Evolutionary conservation across 2,888 invertebrate species (phyloP).

Genomic region (Spodoptera littoralis): DNA sequence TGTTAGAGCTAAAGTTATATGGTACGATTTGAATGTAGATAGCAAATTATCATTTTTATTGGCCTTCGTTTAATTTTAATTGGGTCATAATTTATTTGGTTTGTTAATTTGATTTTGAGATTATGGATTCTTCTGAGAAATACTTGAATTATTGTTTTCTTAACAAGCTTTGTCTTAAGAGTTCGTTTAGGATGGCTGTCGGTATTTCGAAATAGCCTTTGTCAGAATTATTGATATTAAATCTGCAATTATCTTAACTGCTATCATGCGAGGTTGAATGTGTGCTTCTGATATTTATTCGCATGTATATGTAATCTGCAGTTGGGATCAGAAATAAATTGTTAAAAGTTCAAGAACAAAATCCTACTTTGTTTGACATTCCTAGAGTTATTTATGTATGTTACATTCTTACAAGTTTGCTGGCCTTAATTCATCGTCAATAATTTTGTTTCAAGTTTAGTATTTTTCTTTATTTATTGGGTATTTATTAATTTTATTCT

Average conservation of each 20-base stretch:
- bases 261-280: slow-evolving; percentile 35
- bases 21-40: slow-evolving; percentile 7
- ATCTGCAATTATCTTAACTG: slow-evolving; percentile 38
- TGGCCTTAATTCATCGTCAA: slow-evolving; percentile 31
- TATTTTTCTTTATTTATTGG: neutral
- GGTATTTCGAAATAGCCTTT: slow-evolving; percentile 28
- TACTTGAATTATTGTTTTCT: slow-evolving; percentile 5
- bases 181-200: slow-evolving; percentile 4
- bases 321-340: slow-evolving; percentile 54
- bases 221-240: slow-evolving; percentile 41
- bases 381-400: slow-evolving; percentile 39
- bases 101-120: slow-evolving; percentile 27
- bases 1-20: slow-evolving; percentile 1
- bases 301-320: slow-evolving; percentile 37
- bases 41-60: slow-evolving; percentile 29
- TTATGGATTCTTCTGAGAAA: slow-evolving; percentile 15
- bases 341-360: slow-evolving; percentile 56
- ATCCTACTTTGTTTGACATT: slow-evolving; percentile 50
- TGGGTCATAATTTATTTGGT: slow-evolving; percentile 24
- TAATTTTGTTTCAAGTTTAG: slow-evolving; percentile 12
- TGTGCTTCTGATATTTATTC: slow-evolving; percentile 52
- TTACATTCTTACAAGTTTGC: slow-evolving; percentile 30
- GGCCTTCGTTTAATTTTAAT: slow-evolving; percentile 16
- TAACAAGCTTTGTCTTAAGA: slow-evolving; percentile 4
- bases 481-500: too few species aligned